Evolutionary conservation across 2,113 vertebrate species (phyloP), one percentile per base, ranked within the genome.

Genomic region (Pelodiscus sinensis): DNA sequence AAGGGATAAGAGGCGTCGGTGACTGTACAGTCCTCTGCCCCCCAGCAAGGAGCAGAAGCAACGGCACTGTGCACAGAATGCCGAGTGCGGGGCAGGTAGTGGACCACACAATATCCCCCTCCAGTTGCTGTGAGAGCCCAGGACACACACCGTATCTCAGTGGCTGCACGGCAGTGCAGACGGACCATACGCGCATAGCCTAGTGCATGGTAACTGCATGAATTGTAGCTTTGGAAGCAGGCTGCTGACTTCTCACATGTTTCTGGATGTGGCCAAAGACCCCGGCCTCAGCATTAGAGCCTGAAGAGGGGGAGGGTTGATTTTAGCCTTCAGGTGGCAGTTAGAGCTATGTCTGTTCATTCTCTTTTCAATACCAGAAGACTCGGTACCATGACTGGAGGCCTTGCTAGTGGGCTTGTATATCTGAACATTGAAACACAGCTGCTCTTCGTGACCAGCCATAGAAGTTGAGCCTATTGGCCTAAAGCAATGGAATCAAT

Each of bases 171-270:
- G 50, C 7, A 24, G 54, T 12, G 12, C 35, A 75, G 8, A 29
- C 78, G 7, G 29, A 58, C 11, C 44, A 10, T 44, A 11, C 3
- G 3, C 12, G 35, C 19, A 82, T 51, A 68, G 16, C 21, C 56
- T 0, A 9, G 35, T 8, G 4, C n/a, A 60, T 56, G 87, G 52
- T 2, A 7, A 19, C 9, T 44, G 11, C 21, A 38, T 38, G 71
- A 75, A 35, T 24, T 22, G 71, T 24, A 24, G 35, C 22, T 75
- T 75, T 75, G 71, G 58, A 31, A 21, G 24, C 9, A 27, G 71
- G 24, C 52, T 85, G 56, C 86, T 51, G 58, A 51, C 19, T 75
- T 86, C 51, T 27, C n/a, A 86, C 35, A 81, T 44, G 13, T 25
- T 51, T 35, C 15, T 82, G 79, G 50, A 2, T 29, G 57, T 8